These are phyloP conservation scores for Emydocephalus ijimae DNA, from an alignment of 2,113 vertebrate genomes.

Conservation along the genomic window DNA sequence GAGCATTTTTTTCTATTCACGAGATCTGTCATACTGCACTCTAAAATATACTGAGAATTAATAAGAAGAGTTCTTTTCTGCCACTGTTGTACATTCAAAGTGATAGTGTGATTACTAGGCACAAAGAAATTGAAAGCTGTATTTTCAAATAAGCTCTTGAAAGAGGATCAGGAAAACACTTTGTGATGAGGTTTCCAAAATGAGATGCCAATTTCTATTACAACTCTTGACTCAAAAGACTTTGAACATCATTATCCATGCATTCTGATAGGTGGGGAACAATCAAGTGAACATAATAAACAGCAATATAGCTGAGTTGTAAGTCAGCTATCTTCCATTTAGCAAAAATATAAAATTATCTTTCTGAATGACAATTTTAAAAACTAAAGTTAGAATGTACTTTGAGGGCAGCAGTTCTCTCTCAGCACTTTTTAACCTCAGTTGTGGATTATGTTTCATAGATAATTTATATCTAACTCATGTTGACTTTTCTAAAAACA, in stretches of 20 bases:
- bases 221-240: constrained; percentile 16
- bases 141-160: constrained; percentile 12
- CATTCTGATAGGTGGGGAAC: constrained; percentile 22
- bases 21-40: background rate
- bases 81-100: background rate
- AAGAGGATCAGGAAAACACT: background rate
- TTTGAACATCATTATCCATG: constrained; percentile 22
- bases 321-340: background rate
- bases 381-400: constrained; percentile 23
- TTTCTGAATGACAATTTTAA: constrained; percentile 26
- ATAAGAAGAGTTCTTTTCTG: background rate
- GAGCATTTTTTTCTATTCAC: background rate
- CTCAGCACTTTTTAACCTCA: constrained; percentile 35
- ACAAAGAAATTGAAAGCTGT: background rate
- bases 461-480: constrained; percentile 18
- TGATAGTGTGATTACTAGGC: background rate
- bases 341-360: background rate
- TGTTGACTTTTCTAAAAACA: constrained; percentile 34
- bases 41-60: constrained; percentile 11
- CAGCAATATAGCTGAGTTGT: background rate
- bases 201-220: constrained; percentile 1
- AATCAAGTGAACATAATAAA: constrained; percentile 9
- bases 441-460: constrained; percentile 26
- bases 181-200: constrained; percentile 2
- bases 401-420: constrained; percentile 8